A percentile compares a stretch with the other conserved stretches of the same genome.
Evolutionary conservation across 2,888 invertebrate species (phyloP).

Genomic region (Phengaris arion): DNA sequence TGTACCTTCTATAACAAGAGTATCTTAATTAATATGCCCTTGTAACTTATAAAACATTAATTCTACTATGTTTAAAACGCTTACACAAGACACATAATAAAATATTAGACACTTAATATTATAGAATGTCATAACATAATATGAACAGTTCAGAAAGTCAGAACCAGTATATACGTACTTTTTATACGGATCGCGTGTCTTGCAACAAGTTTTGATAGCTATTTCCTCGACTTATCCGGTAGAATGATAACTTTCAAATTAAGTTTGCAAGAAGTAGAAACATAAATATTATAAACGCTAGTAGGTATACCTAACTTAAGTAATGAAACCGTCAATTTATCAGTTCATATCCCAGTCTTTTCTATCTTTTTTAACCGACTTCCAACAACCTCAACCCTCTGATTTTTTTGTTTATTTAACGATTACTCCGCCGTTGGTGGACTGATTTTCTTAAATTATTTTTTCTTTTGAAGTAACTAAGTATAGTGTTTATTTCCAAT

Average conservation of each 20-base stretch:
- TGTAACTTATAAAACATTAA: background rate
- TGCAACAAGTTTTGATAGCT: conserved; percentile 14
- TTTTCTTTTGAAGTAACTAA: no score
- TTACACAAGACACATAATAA: background rate
- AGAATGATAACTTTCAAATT: conserved; percentile 15
- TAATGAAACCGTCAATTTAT: background rate
- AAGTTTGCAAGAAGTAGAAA: background rate
- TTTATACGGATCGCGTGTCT: background rate
- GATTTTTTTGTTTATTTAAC: no score
- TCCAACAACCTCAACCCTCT: no score
- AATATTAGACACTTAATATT: no score
- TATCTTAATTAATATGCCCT: background rate
- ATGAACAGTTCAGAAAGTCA: conserved; percentile 9
- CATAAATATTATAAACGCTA: background rate
- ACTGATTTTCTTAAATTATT: no score
- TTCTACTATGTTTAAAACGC: background rate
- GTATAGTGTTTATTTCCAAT: no score
- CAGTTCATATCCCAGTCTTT: background rate
- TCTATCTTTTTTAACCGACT: background rate
- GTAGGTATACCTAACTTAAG: background rate
- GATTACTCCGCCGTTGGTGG: no score
- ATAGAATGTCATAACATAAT: background rate
- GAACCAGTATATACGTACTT: background rate
- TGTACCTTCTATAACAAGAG: no score
- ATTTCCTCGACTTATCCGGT: conserved; percentile 4